Conservation (phyloP, 2,888 invertebrate genomes). For the Netelia virgata region DNA sequence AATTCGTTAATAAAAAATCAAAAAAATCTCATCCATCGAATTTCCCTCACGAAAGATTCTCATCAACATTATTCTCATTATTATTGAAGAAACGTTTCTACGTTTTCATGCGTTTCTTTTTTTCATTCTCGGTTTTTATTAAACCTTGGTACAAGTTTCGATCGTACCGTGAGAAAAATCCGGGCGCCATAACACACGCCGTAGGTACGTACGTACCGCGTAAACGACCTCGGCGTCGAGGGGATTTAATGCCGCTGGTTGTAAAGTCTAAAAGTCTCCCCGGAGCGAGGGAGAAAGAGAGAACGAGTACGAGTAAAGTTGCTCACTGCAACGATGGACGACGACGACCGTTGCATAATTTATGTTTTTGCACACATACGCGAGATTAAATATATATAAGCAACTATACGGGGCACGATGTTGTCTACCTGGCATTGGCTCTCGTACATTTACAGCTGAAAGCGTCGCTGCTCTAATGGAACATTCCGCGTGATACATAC, state of each 20-base stretch:
- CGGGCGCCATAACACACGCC: conserved; percentile 60
- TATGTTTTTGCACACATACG: conserved; percentile 58
- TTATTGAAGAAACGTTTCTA: conserved; percentile 54
- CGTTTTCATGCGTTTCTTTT: conserved; percentile 17
- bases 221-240: conserved; percentile 62
- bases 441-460: conserved; percentile 43
- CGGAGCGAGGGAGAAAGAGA: conserved; percentile 24
- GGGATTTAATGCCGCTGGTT: conserved; percentile 68
- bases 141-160: conserved; percentile 42
- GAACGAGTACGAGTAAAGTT: conserved; percentile 49
- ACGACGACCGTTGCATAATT: conserved; percentile 70
- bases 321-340: conserved; percentile 63
- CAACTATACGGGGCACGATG: background rate
- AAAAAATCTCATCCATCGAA: background rate
- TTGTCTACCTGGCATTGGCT: conserved; percentile 47
- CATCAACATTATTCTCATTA: conserved; percentile 14
- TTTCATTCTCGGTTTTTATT: background rate
- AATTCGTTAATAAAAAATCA: too few relatives aligned
- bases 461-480: conserved; percentile 24
- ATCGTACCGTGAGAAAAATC: conserved; percentile 69
- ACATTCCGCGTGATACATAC: conserved; percentile 26
- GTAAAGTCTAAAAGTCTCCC: conserved; percentile 67
- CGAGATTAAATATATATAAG: conserved; percentile 2
- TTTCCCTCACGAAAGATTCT: conserved; percentile 11
- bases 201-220: conserved; percentile 43